Conservation (phyloP, 2,113 vertebrate species). For the Xenotilapia leptura region DNA sequence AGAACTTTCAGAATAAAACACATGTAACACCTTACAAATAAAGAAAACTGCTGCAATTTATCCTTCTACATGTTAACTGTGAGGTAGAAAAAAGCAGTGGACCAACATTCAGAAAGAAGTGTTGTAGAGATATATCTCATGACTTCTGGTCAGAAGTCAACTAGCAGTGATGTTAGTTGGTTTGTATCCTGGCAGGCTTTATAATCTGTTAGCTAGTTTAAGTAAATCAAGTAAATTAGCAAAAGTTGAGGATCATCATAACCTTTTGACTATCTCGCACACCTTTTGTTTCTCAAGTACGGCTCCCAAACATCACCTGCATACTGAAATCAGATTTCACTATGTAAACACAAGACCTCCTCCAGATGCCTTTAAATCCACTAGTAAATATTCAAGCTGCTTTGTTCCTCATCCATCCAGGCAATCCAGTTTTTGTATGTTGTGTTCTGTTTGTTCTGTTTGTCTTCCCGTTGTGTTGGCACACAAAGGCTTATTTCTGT, state of each 20-base stretch:
- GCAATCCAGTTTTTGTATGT: not conserved
- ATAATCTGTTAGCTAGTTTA: not conserved
- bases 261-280: not conserved
- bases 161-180: not conserved
- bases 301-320: not conserved
- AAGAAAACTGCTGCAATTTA: not conserved
- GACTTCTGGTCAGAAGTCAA: not conserved
- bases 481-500: not conserved
- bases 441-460: not conserved
- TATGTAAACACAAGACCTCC: not conserved
- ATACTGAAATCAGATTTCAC: not conserved
- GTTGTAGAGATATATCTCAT: not conserved
- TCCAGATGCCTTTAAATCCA: not conserved
- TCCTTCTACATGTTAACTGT: not conserved
- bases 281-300: not conserved
- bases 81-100: fast-evolving
- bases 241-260: not conserved
- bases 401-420: not conserved
- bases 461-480: not conserved
- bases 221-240: not conserved
- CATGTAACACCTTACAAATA: not conserved
- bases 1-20: not conserved
- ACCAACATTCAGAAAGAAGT: not conserved
- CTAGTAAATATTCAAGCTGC: not conserved
- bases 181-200: not conserved